Evolutionary conservation across 53 echinoderm and acorn worm genomes (phyloP).

Genomic region (Temnopleurus reevesii): DNA sequence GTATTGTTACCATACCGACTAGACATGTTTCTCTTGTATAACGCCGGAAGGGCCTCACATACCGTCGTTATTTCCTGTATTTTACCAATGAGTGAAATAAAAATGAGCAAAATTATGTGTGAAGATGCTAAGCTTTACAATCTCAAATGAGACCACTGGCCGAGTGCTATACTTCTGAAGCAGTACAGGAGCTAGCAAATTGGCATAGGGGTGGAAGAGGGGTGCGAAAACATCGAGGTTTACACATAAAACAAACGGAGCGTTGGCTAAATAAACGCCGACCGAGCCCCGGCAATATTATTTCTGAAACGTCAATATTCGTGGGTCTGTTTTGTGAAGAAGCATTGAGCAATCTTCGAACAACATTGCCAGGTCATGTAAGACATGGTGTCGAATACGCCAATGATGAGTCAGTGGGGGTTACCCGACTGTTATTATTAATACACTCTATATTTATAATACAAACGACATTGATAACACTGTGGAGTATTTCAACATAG

Average conservation of each 20-base stretch:
- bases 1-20: constrained; percentile 35
- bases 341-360: constrained; percentile 39
- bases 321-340: constrained; percentile 51
- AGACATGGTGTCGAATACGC: constrained; percentile 1
- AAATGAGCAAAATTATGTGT: constrained; percentile 43
- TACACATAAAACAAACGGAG: constrained; percentile 61
- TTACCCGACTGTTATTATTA: constrained; percentile 9
- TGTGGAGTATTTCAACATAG: neutral
- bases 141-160: neutral
- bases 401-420: constrained; percentile 6
- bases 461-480: neutral
- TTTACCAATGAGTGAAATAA: constrained; percentile 41
- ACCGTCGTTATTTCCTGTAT: neutral
- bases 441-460: too few species aligned
- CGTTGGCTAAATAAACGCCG: constrained; percentile 58
- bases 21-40: constrained; percentile 46
- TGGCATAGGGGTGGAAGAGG: constrained; percentile 29
- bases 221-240: constrained; percentile 36
- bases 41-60: constrained; percentile 26
- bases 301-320: constrained; percentile 60
- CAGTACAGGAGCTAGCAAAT: constrained; percentile 20
- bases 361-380: constrained; percentile 39
- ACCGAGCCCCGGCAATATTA: constrained; percentile 53
- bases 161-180: neutral
- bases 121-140: neutral